phyloP scores from a whole-genome alignment of 2,888 invertebrate species.

The Agonopterix alstromeriana region DNA sequence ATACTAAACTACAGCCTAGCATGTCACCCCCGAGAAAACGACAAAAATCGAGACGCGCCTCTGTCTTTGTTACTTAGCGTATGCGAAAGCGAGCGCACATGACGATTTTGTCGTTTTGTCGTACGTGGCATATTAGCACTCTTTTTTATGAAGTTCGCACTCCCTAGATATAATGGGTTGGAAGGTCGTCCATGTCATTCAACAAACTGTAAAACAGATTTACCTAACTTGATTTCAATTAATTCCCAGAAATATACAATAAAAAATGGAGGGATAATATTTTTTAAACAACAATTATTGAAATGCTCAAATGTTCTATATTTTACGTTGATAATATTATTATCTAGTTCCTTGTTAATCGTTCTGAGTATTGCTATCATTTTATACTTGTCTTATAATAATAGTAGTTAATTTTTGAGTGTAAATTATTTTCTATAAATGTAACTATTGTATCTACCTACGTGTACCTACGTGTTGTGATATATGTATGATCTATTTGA shows the following conservation, averaged over 20 bases:
- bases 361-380: conserved; percentile 48
- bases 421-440: conserved; percentile 42
- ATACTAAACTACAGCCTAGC: too few species aligned
- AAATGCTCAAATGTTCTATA: conserved; percentile 71
- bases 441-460: conserved; percentile 37
- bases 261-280: conserved; percentile 52
- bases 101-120: too few species aligned
- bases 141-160: too few species aligned
- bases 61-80: too few species aligned
- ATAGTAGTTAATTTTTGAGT: conserved; percentile 45
- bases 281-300: conserved; percentile 66
- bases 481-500: conserved; percentile 51
- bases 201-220: conserved; percentile 11
- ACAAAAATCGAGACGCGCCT: too few species aligned
- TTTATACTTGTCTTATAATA: conserved; percentile 41
- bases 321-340: conserved; percentile 70
- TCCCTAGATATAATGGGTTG: too few species aligned
- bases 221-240: conserved; percentile 24
- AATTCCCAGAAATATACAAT: conserved; percentile 27
- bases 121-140: too few species aligned
- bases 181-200: conserved; percentile 5
- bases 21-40: too few species aligned
- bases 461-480: conserved; percentile 70
- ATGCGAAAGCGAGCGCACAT: too few species aligned
- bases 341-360: conserved; percentile 61